Conservation (phyloP, 2,113 vertebrate species). For the Oophaga pumilio region DNA sequence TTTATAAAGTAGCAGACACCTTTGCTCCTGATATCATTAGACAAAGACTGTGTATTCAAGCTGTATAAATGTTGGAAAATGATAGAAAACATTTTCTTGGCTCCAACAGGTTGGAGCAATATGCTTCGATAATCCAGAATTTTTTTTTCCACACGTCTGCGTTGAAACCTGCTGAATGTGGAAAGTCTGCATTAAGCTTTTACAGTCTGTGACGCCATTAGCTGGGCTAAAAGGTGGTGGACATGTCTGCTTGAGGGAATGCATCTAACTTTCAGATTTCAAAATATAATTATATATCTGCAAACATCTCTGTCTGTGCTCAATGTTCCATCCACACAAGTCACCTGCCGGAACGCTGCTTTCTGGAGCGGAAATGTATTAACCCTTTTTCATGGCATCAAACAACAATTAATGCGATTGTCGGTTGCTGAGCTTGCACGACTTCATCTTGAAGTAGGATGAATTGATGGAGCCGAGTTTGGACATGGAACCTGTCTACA, state of each 20-base stretch:
- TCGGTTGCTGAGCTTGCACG: background rate
- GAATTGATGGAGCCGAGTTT: background rate
- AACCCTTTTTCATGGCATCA: background rate
- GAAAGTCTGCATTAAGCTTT: conserved; percentile 23
- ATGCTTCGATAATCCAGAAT: conserved; percentile 33
- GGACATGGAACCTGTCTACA: background rate
- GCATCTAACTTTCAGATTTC: conserved; percentile 51
- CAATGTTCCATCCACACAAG: conserved; percentile 2
- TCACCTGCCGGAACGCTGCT: conserved; percentile 19
- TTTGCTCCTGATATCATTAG: background rate
- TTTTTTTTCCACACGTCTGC: conserved; percentile 1
- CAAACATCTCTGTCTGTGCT: conserved; percentile 49
- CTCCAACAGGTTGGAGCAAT: background rate
- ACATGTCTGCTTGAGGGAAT: conserved; percentile 43
- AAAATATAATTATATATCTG: conserved; percentile 53
- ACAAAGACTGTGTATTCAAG: background rate
- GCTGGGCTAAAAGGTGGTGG: conserved; percentile 49
- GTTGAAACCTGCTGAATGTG: background rate
- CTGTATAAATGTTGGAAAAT: background rate
- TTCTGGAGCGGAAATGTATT: conserved; percentile 38
- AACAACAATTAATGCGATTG: background rate
- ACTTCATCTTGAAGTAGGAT: conserved; percentile 10
- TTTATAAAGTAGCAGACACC: background rate
- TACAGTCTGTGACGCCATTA: conserved; percentile 26
- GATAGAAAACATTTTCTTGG: background rate